Evolutionary conservation across 2,113 vertebrate genomes (phyloP).

Genomic region (Anarrhichthys ocellatus): DNA sequence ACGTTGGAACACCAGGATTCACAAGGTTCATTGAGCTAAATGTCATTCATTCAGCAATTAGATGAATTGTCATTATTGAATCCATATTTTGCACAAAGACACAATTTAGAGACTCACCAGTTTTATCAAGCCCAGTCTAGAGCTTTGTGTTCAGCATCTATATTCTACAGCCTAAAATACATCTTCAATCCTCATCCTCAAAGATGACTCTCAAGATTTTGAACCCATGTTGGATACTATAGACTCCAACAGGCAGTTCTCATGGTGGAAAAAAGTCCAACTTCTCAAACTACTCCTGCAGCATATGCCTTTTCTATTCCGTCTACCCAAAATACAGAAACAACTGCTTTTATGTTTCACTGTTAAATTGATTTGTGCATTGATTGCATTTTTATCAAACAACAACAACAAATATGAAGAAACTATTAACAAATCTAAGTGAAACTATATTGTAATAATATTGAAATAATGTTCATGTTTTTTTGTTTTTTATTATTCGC

Average conservation of each 20-base stretch:
- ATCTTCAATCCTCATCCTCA: not conserved
- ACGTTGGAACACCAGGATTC: not conserved
- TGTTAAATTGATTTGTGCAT: not conserved
- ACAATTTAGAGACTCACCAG: not conserved
- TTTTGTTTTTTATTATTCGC: not conserved
- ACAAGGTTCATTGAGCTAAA: not conserved
- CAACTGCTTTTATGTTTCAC: not conserved
- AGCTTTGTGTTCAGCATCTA: not conserved
- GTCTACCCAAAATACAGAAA: not conserved
- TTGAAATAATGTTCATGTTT: not conserved
- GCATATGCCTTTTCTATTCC: not conserved
- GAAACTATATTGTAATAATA: not conserved
- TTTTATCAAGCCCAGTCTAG: not conserved
- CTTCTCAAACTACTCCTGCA: not conserved
- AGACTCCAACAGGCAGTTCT: not conserved
- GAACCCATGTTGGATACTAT: not conserved
- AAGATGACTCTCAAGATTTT: not conserved
- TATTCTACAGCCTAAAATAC: not conserved
- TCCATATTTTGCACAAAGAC: not conserved
- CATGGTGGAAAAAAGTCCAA: not conserved
- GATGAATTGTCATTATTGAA: not conserved
- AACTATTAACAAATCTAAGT: not conserved
- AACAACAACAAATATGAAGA: not conserved
- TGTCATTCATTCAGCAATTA: not conserved
- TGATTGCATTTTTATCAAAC: not conserved